These are phyloP conservation scores for Semotilus atromaculatus DNA, from an alignment of 2,797 vertebrate genomes.

Conservation along the genomic window DNA sequence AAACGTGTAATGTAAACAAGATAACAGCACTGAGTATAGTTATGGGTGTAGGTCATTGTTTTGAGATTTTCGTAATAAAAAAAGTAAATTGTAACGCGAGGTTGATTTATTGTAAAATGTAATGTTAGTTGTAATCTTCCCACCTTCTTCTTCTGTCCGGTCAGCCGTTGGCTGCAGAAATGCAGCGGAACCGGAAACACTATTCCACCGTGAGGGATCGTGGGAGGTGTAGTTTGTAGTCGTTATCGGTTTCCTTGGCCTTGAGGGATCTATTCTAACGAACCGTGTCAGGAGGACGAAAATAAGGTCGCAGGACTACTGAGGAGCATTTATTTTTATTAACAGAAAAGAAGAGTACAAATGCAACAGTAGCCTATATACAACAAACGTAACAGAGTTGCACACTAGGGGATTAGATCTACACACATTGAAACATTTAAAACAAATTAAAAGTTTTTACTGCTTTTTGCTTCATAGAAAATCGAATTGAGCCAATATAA, in stretches of 20 bases:
- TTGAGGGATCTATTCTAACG: background rate
- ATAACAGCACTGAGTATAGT: background rate
- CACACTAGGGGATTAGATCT: no score
- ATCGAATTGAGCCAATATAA: no score
- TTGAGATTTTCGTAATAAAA: no score
- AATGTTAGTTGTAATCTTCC: background rate
- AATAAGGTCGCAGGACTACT: background rate
- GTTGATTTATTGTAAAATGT: background rate
- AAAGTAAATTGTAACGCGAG: background rate
- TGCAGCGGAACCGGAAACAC: background rate
- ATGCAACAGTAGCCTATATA: no score
- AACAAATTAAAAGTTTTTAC: no score
- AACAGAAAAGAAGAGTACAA: no score
- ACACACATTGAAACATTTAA: no score
- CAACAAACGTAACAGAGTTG: no score
- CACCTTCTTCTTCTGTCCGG: conserved; percentile 1
- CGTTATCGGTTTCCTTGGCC: background rate
- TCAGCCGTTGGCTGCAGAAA: background rate
- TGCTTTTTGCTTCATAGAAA: no score
- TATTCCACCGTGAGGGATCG: background rate
- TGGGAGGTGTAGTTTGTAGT: conserved; percentile 13
- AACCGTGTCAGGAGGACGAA: background rate
- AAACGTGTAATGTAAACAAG: background rate
- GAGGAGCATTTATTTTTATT: background rate
- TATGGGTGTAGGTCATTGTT: background rate